Conservation (phyloP, 2,797 vertebrate genomes). For the Mormyrus proboscirostris region DNA sequence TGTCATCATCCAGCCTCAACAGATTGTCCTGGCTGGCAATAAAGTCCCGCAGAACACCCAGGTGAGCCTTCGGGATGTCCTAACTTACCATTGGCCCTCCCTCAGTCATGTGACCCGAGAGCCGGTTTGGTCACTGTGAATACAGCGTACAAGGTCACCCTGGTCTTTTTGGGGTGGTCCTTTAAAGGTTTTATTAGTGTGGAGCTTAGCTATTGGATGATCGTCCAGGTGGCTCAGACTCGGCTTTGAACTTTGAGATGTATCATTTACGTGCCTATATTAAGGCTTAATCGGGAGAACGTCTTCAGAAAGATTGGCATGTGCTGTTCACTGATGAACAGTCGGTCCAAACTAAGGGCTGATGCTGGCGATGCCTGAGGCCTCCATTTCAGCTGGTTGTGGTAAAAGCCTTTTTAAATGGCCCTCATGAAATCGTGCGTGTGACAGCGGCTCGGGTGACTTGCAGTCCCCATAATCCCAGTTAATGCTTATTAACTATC, state of each 20-base stretch:
- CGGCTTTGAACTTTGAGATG: not conserved
- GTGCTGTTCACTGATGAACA: not conserved
- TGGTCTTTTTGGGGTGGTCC: not conserved
- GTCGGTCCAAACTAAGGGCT: not conserved
- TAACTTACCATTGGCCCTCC: not conserved
- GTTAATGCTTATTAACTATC: not conserved
- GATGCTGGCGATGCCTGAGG: not conserved
- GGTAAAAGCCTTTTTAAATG: not conserved
- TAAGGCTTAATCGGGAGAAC: not conserved
- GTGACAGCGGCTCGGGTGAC: not conserved
- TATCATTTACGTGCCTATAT: not conserved
- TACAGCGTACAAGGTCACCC: not conserved
- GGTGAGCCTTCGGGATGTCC: constrained; percentile 54
- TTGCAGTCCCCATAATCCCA: not conserved
- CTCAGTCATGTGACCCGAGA: not conserved
- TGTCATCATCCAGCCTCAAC: constrained; percentile 97
- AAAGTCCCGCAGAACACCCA: constrained; percentile 77
- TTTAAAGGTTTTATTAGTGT: not conserved
- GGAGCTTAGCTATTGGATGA: not conserved
- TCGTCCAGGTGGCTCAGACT: not conserved
- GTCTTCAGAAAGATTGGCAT: not conserved
- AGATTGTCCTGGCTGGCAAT: constrained; percentile 93
- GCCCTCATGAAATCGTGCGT: not conserved
- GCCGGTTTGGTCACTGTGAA: not conserved
- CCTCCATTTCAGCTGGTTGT: not conserved